A percentile compares a stretch with the other conserved stretches of the same genome.
These are phyloP conservation scores for Liparis tanakae DNA, from an alignment of 2,797 vertebrate genomes.

Conservation along the genomic window DNA sequence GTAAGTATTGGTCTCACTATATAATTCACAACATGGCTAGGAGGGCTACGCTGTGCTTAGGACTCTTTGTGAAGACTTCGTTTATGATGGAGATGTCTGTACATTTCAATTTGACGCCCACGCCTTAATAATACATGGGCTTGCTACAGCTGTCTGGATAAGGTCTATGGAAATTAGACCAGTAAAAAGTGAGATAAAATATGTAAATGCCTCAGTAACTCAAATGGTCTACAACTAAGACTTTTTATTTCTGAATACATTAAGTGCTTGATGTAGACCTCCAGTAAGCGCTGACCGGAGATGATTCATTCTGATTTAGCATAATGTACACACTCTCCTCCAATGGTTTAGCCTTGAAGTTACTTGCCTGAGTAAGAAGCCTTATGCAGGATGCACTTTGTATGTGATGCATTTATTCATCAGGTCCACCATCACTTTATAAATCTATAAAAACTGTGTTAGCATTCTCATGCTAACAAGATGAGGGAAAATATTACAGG, in stretches of 20 bases:
- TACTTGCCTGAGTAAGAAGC: slow-evolving; percentile 25
- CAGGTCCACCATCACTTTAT: slow-evolving; percentile 8
- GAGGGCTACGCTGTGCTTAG: background rate
- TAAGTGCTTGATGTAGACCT: slow-evolving; percentile 44
- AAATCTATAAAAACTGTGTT: too few relatives aligned
- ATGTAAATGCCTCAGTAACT: slow-evolving; percentile 44
- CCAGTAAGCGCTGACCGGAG: slow-evolving; percentile 37
- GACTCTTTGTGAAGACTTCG: background rate
- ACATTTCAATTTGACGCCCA: background rate
- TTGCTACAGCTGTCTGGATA: slow-evolving; percentile 26
- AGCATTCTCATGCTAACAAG: slow-evolving; percentile 4
- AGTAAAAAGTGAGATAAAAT: slow-evolving; percentile 52
- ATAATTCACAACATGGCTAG: background rate
- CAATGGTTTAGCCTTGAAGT: slow-evolving; percentile 27
- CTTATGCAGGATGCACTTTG: slow-evolving; percentile 12
- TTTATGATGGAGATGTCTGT: slow-evolving; percentile 24
- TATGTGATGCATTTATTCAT: slow-evolving; percentile 28
- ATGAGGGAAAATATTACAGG: background rate
- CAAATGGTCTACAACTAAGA: slow-evolving; percentile 42
- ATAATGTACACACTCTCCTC: slow-evolving; percentile 24
- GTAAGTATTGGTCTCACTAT: background rate
- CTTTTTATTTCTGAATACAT: slow-evolving; percentile 50
- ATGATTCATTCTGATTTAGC: slow-evolving; percentile 52
- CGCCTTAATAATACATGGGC: slow-evolving; percentile 14
- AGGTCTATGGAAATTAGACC: slow-evolving; percentile 25